Evolutionary conservation across 2,797 vertebrate genomes (phyloP).

Genomic region (Myotis pilosus): DNA sequence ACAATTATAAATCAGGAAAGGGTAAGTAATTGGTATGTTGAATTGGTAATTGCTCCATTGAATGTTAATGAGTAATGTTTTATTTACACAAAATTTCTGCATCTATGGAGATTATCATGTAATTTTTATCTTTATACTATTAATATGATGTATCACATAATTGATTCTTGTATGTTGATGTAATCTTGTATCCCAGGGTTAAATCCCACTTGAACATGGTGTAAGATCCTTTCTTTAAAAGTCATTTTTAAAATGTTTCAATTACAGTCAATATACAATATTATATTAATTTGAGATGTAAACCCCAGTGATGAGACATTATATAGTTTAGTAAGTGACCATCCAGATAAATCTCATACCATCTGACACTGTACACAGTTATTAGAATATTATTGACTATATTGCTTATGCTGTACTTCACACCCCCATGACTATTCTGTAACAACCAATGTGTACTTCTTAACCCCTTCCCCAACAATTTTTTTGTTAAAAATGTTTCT

Average conservation of each 20-base stretch:
- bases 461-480: no score
- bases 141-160: neutral
- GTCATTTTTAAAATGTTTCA: neutral
- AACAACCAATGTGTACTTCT: neutral
- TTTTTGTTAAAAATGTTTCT: no score
- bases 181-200: neutral
- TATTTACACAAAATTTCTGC: neutral
- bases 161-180: neutral
- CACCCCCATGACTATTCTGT: neutral
- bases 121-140: neutral
- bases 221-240: neutral
- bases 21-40: neutral
- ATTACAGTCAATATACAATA: neutral
- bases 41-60: neutral
- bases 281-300: neutral
- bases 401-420: neutral
- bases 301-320: neutral
- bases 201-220: neutral
- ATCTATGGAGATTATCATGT: neutral
- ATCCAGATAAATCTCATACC: neutral
- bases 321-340: neutral
- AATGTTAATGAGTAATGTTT: neutral
- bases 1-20: neutral
- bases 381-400: neutral
- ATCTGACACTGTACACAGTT: neutral